Conservation (phyloP, 2,888 invertebrate species). For the Leucania comma region DNA sequence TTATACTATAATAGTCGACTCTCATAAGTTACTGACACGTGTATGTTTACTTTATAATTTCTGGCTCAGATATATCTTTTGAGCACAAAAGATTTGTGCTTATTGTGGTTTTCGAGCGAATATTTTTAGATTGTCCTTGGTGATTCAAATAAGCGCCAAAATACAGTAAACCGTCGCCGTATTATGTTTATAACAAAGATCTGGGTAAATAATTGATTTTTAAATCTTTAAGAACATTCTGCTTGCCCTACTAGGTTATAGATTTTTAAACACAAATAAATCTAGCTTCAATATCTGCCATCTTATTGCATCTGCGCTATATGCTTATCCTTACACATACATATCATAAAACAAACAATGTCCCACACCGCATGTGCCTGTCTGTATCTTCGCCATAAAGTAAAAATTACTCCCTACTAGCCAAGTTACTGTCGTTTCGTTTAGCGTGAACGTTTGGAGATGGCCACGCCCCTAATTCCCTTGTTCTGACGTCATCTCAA, state of each 20-base stretch:
- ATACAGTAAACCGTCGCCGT: conserved; percentile 12
- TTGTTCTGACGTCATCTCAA: too few relatives aligned
- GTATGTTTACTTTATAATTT: conserved; percentile 39
- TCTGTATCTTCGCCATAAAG: background rate
- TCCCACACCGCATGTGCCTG: background rate
- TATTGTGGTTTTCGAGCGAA: conserved; percentile 25
- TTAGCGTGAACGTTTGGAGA: too few relatives aligned
- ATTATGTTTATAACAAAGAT: conserved; percentile 4
- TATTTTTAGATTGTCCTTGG: conserved; percentile 47
- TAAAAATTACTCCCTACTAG: too few relatives aligned
- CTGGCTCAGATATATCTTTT: conserved; percentile 33
- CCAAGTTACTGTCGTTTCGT: too few relatives aligned
- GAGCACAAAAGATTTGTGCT: conserved; percentile 28
- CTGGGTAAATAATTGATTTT: background rate
- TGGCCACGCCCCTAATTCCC: too few relatives aligned
- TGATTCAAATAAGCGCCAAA: conserved; percentile 10
- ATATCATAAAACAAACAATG: background rate
- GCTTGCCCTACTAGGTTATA: background rate
- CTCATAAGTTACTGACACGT: conserved; percentile 31
- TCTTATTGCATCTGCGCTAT: background rate
- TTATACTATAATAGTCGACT: conserved; percentile 51
- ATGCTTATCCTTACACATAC: too few relatives aligned
- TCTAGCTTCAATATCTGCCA: conserved; percentile 3
- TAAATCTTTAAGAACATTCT: background rate
- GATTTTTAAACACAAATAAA: background rate